Base-by-base conservation (phyloP, 1,140 invertebrate genomes). In the Ruditapes philippinarum region DNA sequence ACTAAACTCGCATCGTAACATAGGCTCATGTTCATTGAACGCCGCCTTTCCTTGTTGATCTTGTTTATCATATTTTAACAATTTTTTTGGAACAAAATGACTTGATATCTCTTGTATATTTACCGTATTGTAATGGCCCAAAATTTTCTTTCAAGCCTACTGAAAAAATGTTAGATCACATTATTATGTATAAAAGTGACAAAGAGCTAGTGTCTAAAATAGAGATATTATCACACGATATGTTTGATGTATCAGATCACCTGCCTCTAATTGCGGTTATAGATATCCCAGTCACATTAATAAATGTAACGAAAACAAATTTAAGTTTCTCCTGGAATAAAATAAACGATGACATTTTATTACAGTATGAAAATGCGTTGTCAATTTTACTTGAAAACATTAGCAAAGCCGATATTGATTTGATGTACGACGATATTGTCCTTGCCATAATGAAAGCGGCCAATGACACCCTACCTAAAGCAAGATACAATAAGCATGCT, bases 221-320 rank as follows among this genome's bases (percentile, higher is more conserved):
- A 62, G 57, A 62, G 22, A 62, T 62, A n/a, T 31, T 62, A 62
- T 25, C 22, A 33, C 11, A 68, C 25, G 65, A 68, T 68, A 68
- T 68, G 36, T 68, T 68, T 68, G 14, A n/a, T 40, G 65, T 40
- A 4, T 68, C 65, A 68, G 65, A 68, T 68, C 65, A 68, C 28
- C 14, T 68, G 28, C 65, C 65, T 36, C 1, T 68, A 62, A 5
- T 14, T 45, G 31, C 57, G 5, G 19, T 25, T 5, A 25, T 62
- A 5, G 22, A 62, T 7, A 31, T 62, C 9, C 57, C 31, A 62
- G 31, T 31, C 31, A 62, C 22, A 62, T 62, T 31, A 62, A 62
- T 62, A 25, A 31, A 62, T 25, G 31, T 62, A 4, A 19, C 22
- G 19, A 62, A 62, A 62, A 62, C 22, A 62, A 31, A 31, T 25